Evolutionary conservation across 2,113 vertebrate genomes (phyloP), one percentile per base, ranked within the genome.

Genomic region (Atractosteus spatula): DNA sequence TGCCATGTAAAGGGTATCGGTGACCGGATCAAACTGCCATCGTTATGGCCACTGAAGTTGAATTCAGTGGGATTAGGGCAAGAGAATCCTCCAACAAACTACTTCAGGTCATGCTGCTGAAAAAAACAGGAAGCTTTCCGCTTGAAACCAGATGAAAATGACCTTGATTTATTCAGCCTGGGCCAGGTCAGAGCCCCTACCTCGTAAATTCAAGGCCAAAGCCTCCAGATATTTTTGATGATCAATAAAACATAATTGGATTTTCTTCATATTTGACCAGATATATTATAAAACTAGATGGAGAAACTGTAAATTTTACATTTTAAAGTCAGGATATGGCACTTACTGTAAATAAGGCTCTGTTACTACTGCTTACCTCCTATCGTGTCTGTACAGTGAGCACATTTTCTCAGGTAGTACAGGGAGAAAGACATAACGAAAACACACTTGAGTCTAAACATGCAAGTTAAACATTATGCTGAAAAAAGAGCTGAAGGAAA

Each of bases 181-280:
- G 7, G 66, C 66, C 64, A 45, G 13, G 70, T 72, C 71, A 54
- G 68, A 59, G 55, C 7, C 62, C 42, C 10, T 3, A 45, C 51
- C 72, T 77, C 77, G 62, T 81, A 79, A 83, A 82, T 76, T 51
- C 64, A 76, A 73, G 76, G 72, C 75, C 43, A 57, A 63, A 62
- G 57, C 54, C 69, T 76, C 68, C 56, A 29, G 71, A 76, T 73
- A 79, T 71, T 70, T 74, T 75, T 74, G 66, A 82, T 76, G 77
- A 79, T 82, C 78, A 83, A 82, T 85, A 80, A 83, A 80, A 79
- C 65, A 71, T 77, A 78, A 82, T 77, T 80, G 80, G 76, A 81
- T 71, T 82, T 82, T 81, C 69, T 73, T 72, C 77, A 77, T 64
- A 71, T 78, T 75, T 80, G 64, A 81, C 56, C 78, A 74, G 69